These are phyloP conservation scores for Protomyctophum bolini DNA, from an alignment of 2,113 vertebrate species.

Conservation along the genomic window DNA sequence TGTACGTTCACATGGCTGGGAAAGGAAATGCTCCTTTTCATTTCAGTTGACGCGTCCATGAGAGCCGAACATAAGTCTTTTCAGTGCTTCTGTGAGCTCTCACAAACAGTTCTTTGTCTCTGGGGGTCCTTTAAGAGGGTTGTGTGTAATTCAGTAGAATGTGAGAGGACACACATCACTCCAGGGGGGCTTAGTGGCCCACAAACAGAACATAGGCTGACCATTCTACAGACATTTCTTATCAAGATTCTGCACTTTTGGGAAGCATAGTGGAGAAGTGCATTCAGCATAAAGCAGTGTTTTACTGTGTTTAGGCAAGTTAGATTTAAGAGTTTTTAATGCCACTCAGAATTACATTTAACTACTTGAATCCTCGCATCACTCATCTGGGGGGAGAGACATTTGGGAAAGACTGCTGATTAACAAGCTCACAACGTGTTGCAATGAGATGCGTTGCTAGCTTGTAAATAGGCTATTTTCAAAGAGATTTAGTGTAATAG, in stretches of 20 bases:
- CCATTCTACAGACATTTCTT: neutral
- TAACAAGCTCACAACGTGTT: too few relatives aligned
- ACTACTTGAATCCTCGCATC: too few relatives aligned
- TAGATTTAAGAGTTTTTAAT: too few relatives aligned
- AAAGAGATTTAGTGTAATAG: too few relatives aligned
- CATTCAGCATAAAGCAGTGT: too few relatives aligned
- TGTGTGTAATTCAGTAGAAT: slow-evolving; percentile 48
- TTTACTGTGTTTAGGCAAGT: too few relatives aligned
- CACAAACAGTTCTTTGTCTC: slow-evolving; percentile 60
- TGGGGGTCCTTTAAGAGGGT: slow-evolving; percentile 32
- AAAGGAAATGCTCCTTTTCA: neutral
- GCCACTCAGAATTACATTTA: too few relatives aligned
- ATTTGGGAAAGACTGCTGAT: too few relatives aligned
- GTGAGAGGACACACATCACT: slow-evolving; percentile 21
- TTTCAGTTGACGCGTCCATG: slow-evolving; percentile 4
- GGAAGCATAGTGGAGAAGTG: neutral
- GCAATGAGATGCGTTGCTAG: too few relatives aligned
- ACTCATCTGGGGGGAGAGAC: too few relatives aligned
- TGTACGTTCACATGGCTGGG: neutral
- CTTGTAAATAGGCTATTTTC: too few relatives aligned
- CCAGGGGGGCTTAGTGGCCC: neutral
- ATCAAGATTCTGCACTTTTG: neutral
- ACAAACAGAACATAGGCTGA: slow-evolving; percentile 1
- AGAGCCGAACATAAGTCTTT: slow-evolving; percentile 10
- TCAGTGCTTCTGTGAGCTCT: slow-evolving; percentile 24